Evolutionary conservation across 1,140 invertebrate genomes (phyloP), one percentile per base, ranked within the genome.

Genomic region (Tetramorium alpestre): DNA sequence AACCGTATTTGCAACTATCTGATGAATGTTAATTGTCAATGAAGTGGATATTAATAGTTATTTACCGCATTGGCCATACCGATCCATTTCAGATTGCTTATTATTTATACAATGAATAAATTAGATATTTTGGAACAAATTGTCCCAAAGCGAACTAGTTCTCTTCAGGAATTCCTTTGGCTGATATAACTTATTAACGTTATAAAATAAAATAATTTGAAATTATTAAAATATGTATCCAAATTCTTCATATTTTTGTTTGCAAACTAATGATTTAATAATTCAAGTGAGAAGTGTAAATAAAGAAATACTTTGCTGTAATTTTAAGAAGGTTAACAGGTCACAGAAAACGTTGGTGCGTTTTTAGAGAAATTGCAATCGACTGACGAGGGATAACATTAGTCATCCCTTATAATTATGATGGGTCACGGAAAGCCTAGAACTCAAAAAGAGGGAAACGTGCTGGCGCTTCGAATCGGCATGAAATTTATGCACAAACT

Each of bases 401-500:
- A 67, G 75, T 78, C 84, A 77, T 86, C 54, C 16, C 76, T 81
- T 86, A 67, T 84, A 84, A 84, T 84, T 84, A 84, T 84, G 80
- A 84, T 70, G 41, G 80, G 80, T 84, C 80, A 84, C 85, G 69
- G 67, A 80, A 64, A 88, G 81, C 54, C 47, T 54, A 51, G 62
- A 60, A 86, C 44, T 72, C 51, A 76, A 76, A 72, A 88, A 78
- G 70, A 60, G 72, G 86, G 78, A 70, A 82, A 81, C 64, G 76
- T 82, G 51, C 65, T 22, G 77, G 54, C 41, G 80, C 80, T 75
- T 84, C 76, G 85, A 89, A 88, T 91, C 86, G 65, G 77, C 87
- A 84, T 89, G 85, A 90, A 91, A 91, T 90, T 91, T 91, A 92
- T 92, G 90, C 91, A 90, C 80, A 90, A 92, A 92, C 77, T 91